These are phyloP conservation scores for Opisthocomus hoazin DNA, from an alignment of 2,113 vertebrate genomes.

Conservation along the genomic window DNA sequence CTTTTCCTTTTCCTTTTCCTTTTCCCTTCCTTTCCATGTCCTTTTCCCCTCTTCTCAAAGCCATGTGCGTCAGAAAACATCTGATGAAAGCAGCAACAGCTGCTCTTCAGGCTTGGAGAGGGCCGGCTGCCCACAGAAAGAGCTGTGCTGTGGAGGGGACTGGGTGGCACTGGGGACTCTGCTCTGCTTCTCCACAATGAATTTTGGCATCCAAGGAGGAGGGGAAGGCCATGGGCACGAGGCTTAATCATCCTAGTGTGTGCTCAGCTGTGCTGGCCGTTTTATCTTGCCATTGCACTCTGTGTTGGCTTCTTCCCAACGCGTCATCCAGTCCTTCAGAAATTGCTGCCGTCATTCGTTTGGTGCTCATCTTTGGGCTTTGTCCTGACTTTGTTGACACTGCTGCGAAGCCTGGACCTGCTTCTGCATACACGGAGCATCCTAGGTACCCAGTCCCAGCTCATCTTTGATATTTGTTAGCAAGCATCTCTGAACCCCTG, in stretches of 20 bases:
- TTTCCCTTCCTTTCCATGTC: neutral
- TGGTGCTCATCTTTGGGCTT: neutral
- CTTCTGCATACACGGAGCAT: neutral
- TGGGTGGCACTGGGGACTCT: fast-evolving
- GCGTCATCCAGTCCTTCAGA: neutral
- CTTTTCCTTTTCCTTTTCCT: too few relatives aligned
- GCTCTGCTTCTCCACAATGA: neutral
- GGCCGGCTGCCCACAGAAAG: neutral
- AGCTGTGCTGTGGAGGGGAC: neutral
- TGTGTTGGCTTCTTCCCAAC: neutral
- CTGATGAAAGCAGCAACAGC: neutral
- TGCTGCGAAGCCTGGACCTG: neutral
- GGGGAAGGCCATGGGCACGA: neutral
- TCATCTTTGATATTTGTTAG: neutral
- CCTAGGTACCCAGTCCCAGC: neutral
- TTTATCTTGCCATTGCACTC: neutral
- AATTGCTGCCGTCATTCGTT: neutral
- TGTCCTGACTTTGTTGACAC: neutral
- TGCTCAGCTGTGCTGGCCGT: neutral
- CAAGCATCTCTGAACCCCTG: neutral
- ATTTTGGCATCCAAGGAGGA: neutral
- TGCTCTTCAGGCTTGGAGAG: neutral
- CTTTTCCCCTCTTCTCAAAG: neutral
- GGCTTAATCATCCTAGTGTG: neutral
- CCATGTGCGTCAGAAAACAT: neutral